Conservation (phyloP, 2,113 vertebrate genomes). For the Rhea americana region DNA sequence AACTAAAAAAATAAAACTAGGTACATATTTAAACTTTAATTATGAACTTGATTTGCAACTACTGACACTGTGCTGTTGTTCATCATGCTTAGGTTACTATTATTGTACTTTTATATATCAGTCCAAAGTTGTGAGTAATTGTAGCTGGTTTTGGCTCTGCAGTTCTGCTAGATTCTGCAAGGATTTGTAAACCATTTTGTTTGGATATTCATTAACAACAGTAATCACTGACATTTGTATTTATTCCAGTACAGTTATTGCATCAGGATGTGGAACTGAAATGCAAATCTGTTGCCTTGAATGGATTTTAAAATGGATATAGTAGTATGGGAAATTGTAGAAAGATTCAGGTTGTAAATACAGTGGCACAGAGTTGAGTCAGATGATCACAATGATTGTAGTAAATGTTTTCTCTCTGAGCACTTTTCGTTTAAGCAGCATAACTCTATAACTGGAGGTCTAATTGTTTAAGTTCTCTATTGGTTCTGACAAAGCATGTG, state of each 20-base stretch:
- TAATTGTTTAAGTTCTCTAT: neutral
- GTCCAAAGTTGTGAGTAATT: neutral
- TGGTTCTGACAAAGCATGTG: neutral
- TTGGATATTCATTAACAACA: neutral
- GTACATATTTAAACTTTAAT: neutral
- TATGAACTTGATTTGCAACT: neutral
- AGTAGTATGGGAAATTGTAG: neutral
- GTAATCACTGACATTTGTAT: neutral
- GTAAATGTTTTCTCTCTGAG: neutral
- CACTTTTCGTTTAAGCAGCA: neutral
- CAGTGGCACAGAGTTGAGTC: neutral
- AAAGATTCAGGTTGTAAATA: neutral
- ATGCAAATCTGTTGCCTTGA: neutral
- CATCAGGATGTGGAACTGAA: neutral
- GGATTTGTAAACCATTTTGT: neutral
- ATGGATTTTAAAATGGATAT: neutral
- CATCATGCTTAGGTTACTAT: neutral
- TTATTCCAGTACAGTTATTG: neutral
- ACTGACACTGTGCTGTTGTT: neutral
- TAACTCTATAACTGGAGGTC: neutral
- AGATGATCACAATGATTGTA: neutral
- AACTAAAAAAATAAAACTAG: neutral
- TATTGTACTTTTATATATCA: neutral
- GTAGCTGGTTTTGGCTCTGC: neutral
- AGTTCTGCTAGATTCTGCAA: neutral